phyloP scores from a whole-genome alignment of 2,888 invertebrate species.

The Tetragonula carbonaria region DNA sequence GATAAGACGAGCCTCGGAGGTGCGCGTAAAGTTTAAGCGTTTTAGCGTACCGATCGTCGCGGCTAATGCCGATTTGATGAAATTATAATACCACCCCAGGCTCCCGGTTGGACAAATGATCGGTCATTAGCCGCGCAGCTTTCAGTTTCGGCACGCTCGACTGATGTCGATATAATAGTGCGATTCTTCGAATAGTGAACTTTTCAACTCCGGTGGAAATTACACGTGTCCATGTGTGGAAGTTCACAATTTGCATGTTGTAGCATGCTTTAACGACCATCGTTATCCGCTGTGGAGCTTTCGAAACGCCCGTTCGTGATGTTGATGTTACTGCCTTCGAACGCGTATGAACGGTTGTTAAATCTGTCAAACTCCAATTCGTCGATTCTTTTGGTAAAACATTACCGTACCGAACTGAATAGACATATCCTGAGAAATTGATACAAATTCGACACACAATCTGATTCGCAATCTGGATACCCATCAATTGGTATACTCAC shows the following conservation, averaged over 20 bases:
- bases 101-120: conserved; percentile 65
- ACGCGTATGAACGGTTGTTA: background rate
- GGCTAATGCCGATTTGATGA: conserved; percentile 76
- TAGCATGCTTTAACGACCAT: conserved; percentile 24
- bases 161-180: conserved; percentile 79
- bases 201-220: conserved; percentile 40
- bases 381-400: background rate
- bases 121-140: conserved; percentile 69
- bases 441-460: background rate
- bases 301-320: background rate
- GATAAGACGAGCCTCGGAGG: background rate
- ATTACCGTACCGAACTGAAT: background rate
- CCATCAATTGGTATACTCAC: background rate
- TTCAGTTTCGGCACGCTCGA: conserved; percentile 41
- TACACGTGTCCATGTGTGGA: conserved; percentile 25
- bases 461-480: no score
- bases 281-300: conserved; percentile 35
- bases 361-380: background rate
- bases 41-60: conserved; percentile 33
- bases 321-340: conserved; percentile 10
- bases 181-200: conserved; percentile 67
- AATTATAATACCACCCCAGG: conserved; percentile 74
- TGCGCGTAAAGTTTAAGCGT: conserved; percentile 36
- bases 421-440: background rate
- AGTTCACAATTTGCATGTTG: conserved; percentile 27